These are phyloP conservation scores for Hozukius guyotensis DNA, from an alignment of 2,797 vertebrate genomes.

Conservation along the genomic window DNA sequence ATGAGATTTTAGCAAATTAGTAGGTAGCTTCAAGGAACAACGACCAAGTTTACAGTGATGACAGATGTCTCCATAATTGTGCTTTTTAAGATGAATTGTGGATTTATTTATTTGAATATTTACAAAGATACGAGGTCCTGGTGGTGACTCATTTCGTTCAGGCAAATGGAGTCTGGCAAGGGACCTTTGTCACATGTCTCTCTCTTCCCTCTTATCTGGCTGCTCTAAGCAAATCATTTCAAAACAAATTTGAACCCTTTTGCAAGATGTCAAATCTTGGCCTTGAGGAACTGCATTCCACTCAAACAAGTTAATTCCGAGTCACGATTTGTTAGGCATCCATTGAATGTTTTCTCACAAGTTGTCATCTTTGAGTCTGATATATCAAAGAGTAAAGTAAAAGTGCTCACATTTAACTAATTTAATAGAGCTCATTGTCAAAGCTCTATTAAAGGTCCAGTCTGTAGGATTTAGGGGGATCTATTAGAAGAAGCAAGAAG, in stretches of 20 bases:
- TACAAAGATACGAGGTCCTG: background rate
- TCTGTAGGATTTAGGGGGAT: background rate
- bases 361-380: background rate
- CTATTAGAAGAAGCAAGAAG: background rate
- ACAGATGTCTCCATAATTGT: slow-evolving; percentile 31
- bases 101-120: slow-evolving; percentile 13
- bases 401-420: background rate
- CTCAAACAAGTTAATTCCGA: background rate
- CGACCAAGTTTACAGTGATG: background rate
- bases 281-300: background rate
- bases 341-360: background rate
- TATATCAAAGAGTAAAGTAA: background rate
- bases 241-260: background rate
- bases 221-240: background rate
- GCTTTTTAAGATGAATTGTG: slow-evolving; percentile 14
- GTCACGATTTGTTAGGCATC: background rate
- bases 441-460: background rate
- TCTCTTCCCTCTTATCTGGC: background rate
- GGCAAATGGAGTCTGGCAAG: background rate
- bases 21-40: slow-evolving; percentile 17
- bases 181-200: background rate
- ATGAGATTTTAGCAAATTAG: slow-evolving; percentile 53
- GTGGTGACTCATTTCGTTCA: background rate
- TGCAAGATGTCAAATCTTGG: background rate
- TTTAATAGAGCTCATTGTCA: background rate